A percentile compares a stretch with the other conserved stretches of the same genome.
Evolutionary conservation across 2,888 invertebrate species (phyloP).

Genomic region (Ochlodes sylvanus): DNA sequence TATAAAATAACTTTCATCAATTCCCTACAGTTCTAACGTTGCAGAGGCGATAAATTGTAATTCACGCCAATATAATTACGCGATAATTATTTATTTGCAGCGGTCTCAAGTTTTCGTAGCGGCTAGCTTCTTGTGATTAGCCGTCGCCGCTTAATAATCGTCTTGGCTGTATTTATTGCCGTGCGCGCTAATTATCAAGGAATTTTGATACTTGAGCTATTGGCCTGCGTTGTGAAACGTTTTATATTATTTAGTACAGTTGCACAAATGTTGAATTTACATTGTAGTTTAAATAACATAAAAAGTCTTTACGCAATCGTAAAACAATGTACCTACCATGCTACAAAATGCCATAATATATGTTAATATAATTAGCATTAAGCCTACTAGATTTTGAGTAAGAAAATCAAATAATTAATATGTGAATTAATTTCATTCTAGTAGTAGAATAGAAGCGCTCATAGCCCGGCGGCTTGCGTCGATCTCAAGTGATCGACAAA

Average conservation of each 20-base stretch:
- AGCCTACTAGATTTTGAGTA: no score
- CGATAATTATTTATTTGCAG: constrained; percentile 33
- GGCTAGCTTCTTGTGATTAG: constrained; percentile 72
- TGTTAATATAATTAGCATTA: no score
- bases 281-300: background rate
- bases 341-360: no score
- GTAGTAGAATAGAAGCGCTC: no score
- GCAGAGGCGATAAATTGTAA: constrained; percentile 12
- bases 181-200: constrained; percentile 76
- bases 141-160: constrained; percentile 77
- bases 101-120: constrained; percentile 59
- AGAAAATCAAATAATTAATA: no score
- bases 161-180: constrained; percentile 78
- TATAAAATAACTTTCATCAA: background rate
- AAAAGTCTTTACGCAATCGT: no score
- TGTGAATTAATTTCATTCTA: no score
- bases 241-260: constrained; percentile 5
- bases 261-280: constrained; percentile 12
- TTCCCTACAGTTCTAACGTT: background rate
- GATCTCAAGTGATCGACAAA: no score
- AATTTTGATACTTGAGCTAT: constrained; percentile 84
- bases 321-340: no score
- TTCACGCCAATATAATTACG: constrained; percentile 28
- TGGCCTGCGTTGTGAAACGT: constrained; percentile 51
- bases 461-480: no score